phyloP scores from a whole-genome alignment of 2,113 vertebrate species.

The Helogale parvula region DNA sequence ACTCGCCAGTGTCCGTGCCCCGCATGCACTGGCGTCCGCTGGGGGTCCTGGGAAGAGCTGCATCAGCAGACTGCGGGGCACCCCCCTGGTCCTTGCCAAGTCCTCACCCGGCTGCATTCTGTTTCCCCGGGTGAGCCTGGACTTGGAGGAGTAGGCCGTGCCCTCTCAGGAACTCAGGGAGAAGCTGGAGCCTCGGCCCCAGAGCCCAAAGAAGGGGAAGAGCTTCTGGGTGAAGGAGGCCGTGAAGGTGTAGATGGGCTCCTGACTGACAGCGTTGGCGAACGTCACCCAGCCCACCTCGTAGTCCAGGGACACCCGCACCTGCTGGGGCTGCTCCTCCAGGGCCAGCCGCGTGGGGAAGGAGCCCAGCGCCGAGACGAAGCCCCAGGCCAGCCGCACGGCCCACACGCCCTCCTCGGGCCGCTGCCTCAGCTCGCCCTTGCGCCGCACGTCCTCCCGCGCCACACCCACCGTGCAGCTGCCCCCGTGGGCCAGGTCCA shows the following conservation, averaged over 20 bases:
- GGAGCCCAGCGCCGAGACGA: constrained; percentile 63
- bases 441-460: not conserved
- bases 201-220: constrained; percentile 85
- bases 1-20: too few species aligned
- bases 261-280: constrained; percentile 82
- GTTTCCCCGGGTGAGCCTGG: too few species aligned
- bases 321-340: constrained; percentile 81
- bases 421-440: constrained; percentile 69
- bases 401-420: constrained; percentile 76
- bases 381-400: constrained; percentile 70
- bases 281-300: constrained; percentile 89
- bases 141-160: not conserved
- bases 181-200: constrained; percentile 74
- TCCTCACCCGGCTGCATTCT: not conserved
- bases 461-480: constrained; percentile 72
- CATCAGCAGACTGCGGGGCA: too few species aligned
- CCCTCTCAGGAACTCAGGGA: constrained; percentile 60
- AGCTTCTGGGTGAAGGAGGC: constrained; percentile 86
- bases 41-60: not conserved
- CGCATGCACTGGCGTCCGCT: too few species aligned
- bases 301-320: constrained; percentile 90
- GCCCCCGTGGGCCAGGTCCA: constrained; percentile 68
- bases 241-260: constrained; percentile 88
- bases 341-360: constrained; percentile 81
- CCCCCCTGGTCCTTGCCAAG: not conserved